phyloP scores from a whole-genome alignment of 2,113 vertebrate species.

The Dolichotis patagonum region DNA sequence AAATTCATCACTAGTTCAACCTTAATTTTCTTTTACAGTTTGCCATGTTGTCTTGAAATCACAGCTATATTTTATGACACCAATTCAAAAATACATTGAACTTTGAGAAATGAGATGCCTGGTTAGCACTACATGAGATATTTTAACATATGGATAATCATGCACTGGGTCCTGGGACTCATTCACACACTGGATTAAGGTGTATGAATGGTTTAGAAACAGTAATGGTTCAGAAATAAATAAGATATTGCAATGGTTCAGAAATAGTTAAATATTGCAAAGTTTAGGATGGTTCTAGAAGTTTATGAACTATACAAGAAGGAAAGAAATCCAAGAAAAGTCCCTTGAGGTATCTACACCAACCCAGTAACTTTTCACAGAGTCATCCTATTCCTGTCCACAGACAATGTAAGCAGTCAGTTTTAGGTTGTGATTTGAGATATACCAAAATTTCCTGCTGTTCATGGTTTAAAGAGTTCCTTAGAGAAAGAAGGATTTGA shows the following conservation, averaged over 20 bases:
- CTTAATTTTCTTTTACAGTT: not conserved
- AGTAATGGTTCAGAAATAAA: not conserved
- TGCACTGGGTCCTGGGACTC: not conserved
- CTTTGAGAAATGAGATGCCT: not conserved
- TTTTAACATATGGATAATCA: not conserved
- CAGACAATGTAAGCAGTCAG: not conserved
- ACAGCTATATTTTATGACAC: not conserved
- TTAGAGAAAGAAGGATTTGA: not conserved
- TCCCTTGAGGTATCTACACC: not conserved
- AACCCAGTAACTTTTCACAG: not conserved
- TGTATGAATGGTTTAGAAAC: not conserved
- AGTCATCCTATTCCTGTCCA: not conserved
- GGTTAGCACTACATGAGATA: not conserved
- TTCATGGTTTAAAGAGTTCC: not conserved
- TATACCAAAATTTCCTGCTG: not conserved
- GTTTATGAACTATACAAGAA: not conserved
- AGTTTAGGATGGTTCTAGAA: not conserved
- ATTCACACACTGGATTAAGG: not conserved
- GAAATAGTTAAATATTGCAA: not conserved
- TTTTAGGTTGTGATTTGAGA: not conserved
- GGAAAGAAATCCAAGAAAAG: not conserved
- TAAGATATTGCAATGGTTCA: not conserved
- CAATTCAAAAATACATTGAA: conserved; percentile 39
- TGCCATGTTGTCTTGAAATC: not conserved
- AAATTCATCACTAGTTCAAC: not conserved